Base-by-base conservation (phyloP, 2,113 vertebrate genomes). In the Anolis sagrei region DNA sequence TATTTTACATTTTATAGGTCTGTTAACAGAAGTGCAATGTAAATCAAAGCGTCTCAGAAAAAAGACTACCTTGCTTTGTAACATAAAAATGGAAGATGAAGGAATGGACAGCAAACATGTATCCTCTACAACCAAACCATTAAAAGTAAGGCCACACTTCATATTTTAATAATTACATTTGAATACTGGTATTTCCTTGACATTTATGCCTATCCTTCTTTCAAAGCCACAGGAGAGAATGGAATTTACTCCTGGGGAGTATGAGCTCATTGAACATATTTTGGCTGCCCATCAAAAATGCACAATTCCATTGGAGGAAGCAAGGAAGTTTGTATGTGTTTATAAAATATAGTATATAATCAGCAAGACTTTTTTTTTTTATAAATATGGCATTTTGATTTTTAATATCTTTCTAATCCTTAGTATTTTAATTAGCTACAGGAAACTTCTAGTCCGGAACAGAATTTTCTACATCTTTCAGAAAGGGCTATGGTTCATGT, bases 1-100 rank as follows among this genome's bases (percentile, higher is more conserved):
- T 84, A 32, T 23, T 64, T 23, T 54, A 81, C 4, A 27, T 83
- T 89, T 90, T 25, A 2, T 88, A 97, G 98, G 98, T 93, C 96
- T 99, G 89, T 94, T 99, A 92, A 99, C 98, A 13, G 98, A 99
- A 95, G 98, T 99, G 62, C 98, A 99, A 89, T 98, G 98, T 91
- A 98, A 98, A 86, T 99, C 98, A 86, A 99, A 99, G 91, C 95
- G 98, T 51, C 96, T 99, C 86, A 94, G 97, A 92, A 99, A 98
- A 91, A 97, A 94, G 84, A 95, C 86, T 89, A 91, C 89, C 73
- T 94, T 96, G 39, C 87, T 93, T 64, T 94, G 90, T 86, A 94
- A 87, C 62, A 90, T 96, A 83, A 96, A 96, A 88, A 82, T 91
- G 83, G 96, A 97, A 94, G 97, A 97, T 81, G 97, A 97, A 14